These are phyloP conservation scores for Mus spretus DNA, from an alignment of 2,797 vertebrate species.

Conservation along the genomic window DNA sequence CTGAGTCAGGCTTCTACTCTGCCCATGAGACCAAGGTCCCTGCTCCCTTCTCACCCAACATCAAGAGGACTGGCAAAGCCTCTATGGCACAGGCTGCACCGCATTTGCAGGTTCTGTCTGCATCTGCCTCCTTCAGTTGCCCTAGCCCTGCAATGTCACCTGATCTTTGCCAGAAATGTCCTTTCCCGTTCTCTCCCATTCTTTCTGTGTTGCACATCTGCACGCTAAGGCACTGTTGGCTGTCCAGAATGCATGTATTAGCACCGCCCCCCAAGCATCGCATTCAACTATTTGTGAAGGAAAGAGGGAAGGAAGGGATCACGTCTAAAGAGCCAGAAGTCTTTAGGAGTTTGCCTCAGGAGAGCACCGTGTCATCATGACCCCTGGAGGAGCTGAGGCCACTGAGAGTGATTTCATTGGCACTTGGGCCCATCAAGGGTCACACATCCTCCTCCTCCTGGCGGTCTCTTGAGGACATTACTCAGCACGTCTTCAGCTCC, in stretches of 20 bases:
- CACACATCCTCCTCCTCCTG: slow-evolving; percentile 55
- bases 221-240: not conserved
- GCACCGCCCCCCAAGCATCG: not conserved
- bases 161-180: not conserved
- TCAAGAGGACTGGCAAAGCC: not conserved
- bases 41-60: not conserved
- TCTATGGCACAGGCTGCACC: rapidly evolving
- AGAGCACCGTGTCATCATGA: not conserved
- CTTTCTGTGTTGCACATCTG: not conserved
- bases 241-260: too few relatives aligned
- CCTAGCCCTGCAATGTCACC: not conserved
- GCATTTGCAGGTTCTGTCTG: not conserved
- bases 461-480: slow-evolving; percentile 48
- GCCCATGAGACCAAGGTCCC: not conserved
- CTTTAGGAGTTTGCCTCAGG: slow-evolving; percentile 19
- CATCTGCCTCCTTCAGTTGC: not conserved
- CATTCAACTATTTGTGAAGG: not conserved
- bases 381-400: not conserved
- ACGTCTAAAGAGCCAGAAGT: not conserved
- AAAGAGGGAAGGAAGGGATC: not conserved
- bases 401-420: slow-evolving; percentile 60
- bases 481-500: slow-evolving; percentile 68
- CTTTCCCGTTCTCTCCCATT: not conserved
- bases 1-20: not conserved
- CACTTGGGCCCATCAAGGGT: not conserved